Evolutionary conservation across 2,113 vertebrate genomes (phyloP).

Genomic region (Actinemys pallida): DNA sequence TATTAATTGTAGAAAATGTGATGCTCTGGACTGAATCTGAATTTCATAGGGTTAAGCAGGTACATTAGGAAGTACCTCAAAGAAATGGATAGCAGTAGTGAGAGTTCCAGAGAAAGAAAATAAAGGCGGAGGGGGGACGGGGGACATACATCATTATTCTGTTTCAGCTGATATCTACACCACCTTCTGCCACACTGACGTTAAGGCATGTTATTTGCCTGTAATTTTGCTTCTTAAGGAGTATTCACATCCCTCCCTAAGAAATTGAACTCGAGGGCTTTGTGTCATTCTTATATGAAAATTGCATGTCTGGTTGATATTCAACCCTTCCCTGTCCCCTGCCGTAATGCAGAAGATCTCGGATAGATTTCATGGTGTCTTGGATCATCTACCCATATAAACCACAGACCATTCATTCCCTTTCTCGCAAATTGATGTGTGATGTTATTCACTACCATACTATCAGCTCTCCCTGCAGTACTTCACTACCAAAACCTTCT

Average conservation of each 20-base stretch:
- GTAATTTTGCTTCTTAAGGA: neutral
- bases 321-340: neutral
- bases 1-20: neutral
- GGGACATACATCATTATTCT: fast-evolving
- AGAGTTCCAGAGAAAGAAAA: neutral
- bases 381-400: neutral
- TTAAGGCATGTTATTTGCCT: neutral
- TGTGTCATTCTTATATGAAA: neutral
- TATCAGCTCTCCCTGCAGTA: neutral
- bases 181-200: neutral
- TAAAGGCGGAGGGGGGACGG: neutral
- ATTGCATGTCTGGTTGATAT: neutral
- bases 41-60: neutral
- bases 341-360: neutral
- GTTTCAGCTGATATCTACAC: neutral
- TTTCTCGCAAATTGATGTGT: neutral
- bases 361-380: neutral
- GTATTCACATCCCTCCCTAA: neutral
- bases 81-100: neutral
- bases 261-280: neutral
- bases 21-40: neutral
- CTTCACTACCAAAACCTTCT: neutral
- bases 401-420: neutral
- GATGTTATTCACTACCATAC: fast-evolving
- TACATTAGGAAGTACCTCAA: neutral